Evolutionary conservation across 1,140 invertebrate genomes (phyloP), one percentile per base, ranked within the genome.

Genomic region (Achroia grisella): DNA sequence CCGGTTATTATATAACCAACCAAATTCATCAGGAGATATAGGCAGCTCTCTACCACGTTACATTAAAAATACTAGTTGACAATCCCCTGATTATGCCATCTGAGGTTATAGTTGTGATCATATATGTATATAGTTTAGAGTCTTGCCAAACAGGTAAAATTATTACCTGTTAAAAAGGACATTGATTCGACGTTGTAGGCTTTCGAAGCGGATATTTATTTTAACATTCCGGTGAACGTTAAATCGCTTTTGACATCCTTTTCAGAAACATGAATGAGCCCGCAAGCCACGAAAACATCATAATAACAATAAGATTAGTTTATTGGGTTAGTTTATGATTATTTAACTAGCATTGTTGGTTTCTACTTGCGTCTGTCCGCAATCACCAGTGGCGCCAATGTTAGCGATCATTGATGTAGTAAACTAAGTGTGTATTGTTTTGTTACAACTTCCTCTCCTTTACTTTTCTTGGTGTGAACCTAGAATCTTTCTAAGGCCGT

Each of bases 291-390:
- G 39, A 44, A 23, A 11, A 32, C 31, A 36, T 11, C 41, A 34
- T 23, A 36, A 49, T 36, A 42, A 51, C 50, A 58, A 56, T 62
- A 54, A 43, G 15, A 12, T 27, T 13, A 2, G 44, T 55, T 58
- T 67, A 58, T 67, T 63, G 60, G 45, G 39, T 40, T 58, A 47
- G 39, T 52, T 54, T 56, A 65, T 58, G 58, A 48, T 47, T 42
- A 52, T 55, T 44, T 31, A 56, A 56, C 28, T 44, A 23, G 30
- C 12, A 17, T 62, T 58, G 44, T 47, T 12, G n/a, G 43, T 46
- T 27, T 27, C 41, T n/a, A n/a, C n/a, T n/a, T 48, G 31, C 42
- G 45, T 46, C 31, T 11, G 42, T 44, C 28, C 37, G 39, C 52
- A 50, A 56, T 56, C 50, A 37, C 28, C 6, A 6, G 9, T 49